Base-by-base conservation (phyloP, 2,113 vertebrate species). In the Melierax canorus region DNA sequence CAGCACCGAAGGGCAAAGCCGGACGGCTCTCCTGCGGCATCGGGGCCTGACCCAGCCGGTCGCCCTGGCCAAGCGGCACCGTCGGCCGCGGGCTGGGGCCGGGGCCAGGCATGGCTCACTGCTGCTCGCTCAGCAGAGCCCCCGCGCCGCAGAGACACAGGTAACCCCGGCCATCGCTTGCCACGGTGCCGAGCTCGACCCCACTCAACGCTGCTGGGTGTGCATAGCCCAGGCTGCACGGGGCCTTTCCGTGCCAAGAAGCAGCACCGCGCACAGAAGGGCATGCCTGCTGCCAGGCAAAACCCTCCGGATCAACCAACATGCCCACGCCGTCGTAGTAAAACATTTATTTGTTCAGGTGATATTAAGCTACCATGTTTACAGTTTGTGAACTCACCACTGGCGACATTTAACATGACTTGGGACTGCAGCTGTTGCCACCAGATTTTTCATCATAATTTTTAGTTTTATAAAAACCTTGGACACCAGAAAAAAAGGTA, bases 271-370 rank as follows among this genome's bases (percentile, higher is more conserved):
- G 13, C 56, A 11, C 4, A 5, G 29, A 15, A 3, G 5, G 7
- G 26, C 26, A 18, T 1, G 4, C 4, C 55, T 7, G 23, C 36
- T 10, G 6, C 74, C 1, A 3, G 82, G 36, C 73, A 67, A 53
- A 26, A 36, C 43, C 92, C 66, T 41, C 74, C 8, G 29, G 92
- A 98, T 79, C 80, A 98, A 94, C 72, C 97, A 94, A 51, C 68
- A 84, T 93, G 96, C 80, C 97, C 94, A 85, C 75, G 43, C 71
- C 66, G 1, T 98, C 62, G 55, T 98, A 98, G 95, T 97, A 98
- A 98, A 98, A 98, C 98, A 97, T 98, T 98, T 98, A 98, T 98
- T 98, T 95, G 90, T 97, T 98, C 95, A 96, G 95, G 97, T 98
- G 98, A 97, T 97, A 96, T 82, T 82, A 97, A 98, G 97, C 97